Conservation (phyloP, 2,113 vertebrate species). For the Seriola aureovittata region DNA sequence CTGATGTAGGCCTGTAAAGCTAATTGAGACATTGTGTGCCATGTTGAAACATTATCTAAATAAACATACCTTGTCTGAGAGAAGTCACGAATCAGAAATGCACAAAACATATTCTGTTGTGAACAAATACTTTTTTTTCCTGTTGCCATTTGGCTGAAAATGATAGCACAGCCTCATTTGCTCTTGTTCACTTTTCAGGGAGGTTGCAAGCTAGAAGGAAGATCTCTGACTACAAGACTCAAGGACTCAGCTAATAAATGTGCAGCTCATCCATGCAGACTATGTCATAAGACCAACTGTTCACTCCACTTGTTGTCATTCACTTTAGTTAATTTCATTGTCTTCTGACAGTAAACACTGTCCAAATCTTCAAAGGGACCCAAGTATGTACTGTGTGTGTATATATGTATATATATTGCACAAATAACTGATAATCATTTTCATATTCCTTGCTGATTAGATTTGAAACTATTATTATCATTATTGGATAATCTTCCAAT, state of each 20-base stretch:
- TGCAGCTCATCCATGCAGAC: slow-evolving; percentile 10
- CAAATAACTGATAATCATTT: too few species aligned
- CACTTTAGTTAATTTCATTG: not conserved
- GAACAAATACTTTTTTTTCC: not conserved
- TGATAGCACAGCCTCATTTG: slow-evolving; percentile 24
- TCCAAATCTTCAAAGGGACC: too few species aligned
- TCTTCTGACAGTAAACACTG: not conserved
- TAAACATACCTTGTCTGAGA: not conserved
- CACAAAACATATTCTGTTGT: not conserved
- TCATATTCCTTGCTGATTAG: too few species aligned
- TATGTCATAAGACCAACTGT: slow-evolving; percentile 28
- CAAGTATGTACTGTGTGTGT: too few species aligned
- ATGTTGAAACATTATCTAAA: not conserved
- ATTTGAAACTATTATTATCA: too few species aligned
- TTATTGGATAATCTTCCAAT: not conserved
- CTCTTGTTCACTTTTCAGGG: slow-evolving; percentile 21
- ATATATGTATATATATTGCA: too few species aligned
- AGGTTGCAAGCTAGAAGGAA: slow-evolving; percentile 16
- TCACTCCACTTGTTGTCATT: slow-evolving; percentile 2
- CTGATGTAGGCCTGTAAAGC: not conserved
- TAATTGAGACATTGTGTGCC: too few species aligned
- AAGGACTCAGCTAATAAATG: slow-evolving; percentile 20
- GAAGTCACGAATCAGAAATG: not conserved
- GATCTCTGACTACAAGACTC: not conserved
- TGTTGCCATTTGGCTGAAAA: slow-evolving; percentile 32